Base-by-base conservation (phyloP, 2,888 invertebrate genomes). In the Onthophagus sagittarius region DNA sequence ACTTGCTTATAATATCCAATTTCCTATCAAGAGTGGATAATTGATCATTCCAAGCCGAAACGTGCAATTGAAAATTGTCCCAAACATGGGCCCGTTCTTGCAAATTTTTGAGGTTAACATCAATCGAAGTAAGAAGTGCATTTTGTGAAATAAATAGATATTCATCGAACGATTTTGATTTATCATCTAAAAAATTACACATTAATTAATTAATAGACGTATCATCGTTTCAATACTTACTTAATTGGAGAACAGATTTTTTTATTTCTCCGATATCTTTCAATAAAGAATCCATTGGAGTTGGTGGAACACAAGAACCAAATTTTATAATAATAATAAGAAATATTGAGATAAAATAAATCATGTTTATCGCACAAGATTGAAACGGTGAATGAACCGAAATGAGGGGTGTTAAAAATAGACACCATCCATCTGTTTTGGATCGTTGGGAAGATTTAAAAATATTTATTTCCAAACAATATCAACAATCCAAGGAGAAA, bases 21-120 rank as follows among this genome's bases (percentile, higher is more conserved):
- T 88, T 88, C 75, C 85, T 84, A 79, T 88, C 88, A 7, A 87
- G 79, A 1, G 86, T 82, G 74, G 86, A 86, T 73, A 88, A 85
- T 76, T 87, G 87, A 62, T 88, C 87, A 74, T 87, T 88, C 88
- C 88, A 88, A 0, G 88, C 85, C 13, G 86, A 83, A 63, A 88
- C 86, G 77, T 88, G 88, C 76, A 87, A 85, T 75, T 87, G 87
- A 78, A 88, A 87, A 32, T 87, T 87, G 71, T 87, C 86, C 88
- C 88, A 88, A 2, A 86, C 86, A 75, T 87, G 87, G 0, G 88
- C 86, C 70, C 87, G 84, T 77, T 88, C 87, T 78, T 84, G 86
- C 23, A 88, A 80, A 75, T 84, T 83, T 76, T 86, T 85, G 31
- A 88, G 81, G 73, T 87, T 87, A 75, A 81, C 84, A 77, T 88